Percentiles rank a stretch among this genome's conserved stretches.
Conservation (phyloP, 2,888 invertebrate species). For the Beris chalybata region DNA sequence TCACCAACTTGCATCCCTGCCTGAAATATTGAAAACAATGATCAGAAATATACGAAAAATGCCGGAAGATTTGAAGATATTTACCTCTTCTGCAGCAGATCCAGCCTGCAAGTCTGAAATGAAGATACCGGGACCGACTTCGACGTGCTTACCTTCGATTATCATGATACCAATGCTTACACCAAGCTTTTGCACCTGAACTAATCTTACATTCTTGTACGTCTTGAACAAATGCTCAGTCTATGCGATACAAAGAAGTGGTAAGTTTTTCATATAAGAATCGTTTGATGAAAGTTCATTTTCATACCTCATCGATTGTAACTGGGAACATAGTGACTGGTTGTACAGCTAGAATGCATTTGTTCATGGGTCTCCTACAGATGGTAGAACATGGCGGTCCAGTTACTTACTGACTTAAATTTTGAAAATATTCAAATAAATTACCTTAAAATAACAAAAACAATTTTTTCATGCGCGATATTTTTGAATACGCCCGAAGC, state of each 20-base stretch:
- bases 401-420: not conserved
- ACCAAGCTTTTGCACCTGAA: constrained; percentile 81
- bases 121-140: constrained; percentile 90
- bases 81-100: constrained; percentile 82
- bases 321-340: constrained; percentile 85
- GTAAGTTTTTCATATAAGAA: constrained; percentile 1
- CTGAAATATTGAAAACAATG: constrained; percentile 57
- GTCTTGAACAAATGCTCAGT: constrained; percentile 48
- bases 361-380: constrained; percentile 60
- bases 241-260: constrained; percentile 9
- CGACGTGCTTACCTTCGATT: constrained; percentile 90
- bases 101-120: constrained; percentile 91
- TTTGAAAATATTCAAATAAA: constrained; percentile 1
- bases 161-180: constrained; percentile 89
- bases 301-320: constrained; percentile 75
- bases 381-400: constrained; percentile 9
- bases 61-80: not conserved
- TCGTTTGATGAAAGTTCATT: not conserved
- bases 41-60: not conserved
- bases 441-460: constrained; percentile 84
- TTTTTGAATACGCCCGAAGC: constrained; percentile 95
- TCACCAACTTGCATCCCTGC: constrained; percentile 95
- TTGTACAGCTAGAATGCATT: constrained; percentile 86
- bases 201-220: constrained; percentile 77
- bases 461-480: constrained; percentile 78